Evolutionary conservation across 2,888 invertebrate species (phyloP).

Genomic region (Protodeltote pygarga): DNA sequence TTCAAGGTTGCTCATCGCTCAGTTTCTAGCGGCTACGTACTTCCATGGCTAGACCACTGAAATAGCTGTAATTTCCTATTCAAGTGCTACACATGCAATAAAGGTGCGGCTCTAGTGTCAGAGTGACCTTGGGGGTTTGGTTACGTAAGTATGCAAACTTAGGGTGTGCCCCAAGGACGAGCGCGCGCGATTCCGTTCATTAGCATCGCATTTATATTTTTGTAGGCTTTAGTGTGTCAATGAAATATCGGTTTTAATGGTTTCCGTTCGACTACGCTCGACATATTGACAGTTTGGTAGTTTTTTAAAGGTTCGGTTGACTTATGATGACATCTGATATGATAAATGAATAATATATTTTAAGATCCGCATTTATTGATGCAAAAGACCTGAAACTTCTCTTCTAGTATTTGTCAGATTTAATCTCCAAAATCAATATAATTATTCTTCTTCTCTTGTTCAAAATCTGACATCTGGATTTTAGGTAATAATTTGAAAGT

Average conservation of each 20-base stretch:
- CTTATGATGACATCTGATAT: no score
- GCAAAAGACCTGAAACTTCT: no score
- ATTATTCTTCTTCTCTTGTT: no score
- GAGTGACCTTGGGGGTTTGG: conserved; percentile 65
- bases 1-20: conserved; percentile 39
- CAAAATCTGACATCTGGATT: background rate
- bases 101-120: conserved; percentile 69
- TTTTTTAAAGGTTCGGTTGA: no score
- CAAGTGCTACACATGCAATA: conserved; percentile 68
- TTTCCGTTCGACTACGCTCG: conserved; percentile 6
- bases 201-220: conserved; percentile 33
- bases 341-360: no score
- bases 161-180: conserved; percentile 68
- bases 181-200: conserved; percentile 51
- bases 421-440: no score
- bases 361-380: background rate
- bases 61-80: conserved; percentile 73
- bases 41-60: conserved; percentile 52
- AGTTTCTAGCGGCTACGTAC: conserved; percentile 27
- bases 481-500: no score
- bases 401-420: no score
- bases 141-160: conserved; percentile 74
- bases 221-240: conserved; percentile 29
- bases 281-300: no score
- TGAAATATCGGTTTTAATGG: conserved; percentile 7